These are phyloP conservation scores for Empidonax traillii DNA, from an alignment of 2,113 vertebrate genomes.

Conservation along the genomic window DNA sequence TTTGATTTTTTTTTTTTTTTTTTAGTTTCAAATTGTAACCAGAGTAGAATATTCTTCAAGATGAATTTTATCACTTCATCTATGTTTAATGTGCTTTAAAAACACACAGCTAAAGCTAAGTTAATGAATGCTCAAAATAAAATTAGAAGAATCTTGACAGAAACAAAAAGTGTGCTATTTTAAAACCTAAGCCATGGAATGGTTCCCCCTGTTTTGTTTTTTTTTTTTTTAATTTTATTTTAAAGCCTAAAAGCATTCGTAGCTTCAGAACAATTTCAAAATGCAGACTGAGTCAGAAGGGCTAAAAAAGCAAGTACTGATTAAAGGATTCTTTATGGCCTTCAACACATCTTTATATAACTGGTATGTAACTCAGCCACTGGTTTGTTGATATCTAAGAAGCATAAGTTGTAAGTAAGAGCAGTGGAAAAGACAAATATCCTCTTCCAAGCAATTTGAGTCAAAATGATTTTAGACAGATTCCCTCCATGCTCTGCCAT, in stretches of 20 bases:
- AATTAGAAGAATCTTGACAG: neutral
- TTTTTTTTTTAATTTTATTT: neutral
- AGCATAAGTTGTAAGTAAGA: neutral
- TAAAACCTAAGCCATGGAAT: neutral
- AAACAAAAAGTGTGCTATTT: neutral
- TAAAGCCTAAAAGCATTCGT: neutral
- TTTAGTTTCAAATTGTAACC: neutral
- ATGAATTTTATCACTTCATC: neutral
- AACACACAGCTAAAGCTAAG: neutral
- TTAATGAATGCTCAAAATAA: neutral
- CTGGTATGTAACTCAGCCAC: neutral
- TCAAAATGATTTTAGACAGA: neutral
- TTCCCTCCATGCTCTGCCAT: neutral
- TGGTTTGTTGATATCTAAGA: neutral
- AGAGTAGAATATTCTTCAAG: neutral
- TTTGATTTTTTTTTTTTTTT: no score
- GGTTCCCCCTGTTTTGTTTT: neutral
- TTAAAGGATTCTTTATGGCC: neutral
- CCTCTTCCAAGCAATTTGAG: neutral
- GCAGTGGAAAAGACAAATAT: neutral
- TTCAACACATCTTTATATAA: neutral
- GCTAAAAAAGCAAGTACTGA: neutral
- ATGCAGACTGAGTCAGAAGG: neutral
- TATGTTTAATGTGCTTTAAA: neutral
- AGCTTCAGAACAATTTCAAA: slow-evolving; percentile 6